These are phyloP conservation scores for Drosophila littoralis DNA, from an alignment of 1,140 invertebrate species.

Conservation along the genomic window DNA sequence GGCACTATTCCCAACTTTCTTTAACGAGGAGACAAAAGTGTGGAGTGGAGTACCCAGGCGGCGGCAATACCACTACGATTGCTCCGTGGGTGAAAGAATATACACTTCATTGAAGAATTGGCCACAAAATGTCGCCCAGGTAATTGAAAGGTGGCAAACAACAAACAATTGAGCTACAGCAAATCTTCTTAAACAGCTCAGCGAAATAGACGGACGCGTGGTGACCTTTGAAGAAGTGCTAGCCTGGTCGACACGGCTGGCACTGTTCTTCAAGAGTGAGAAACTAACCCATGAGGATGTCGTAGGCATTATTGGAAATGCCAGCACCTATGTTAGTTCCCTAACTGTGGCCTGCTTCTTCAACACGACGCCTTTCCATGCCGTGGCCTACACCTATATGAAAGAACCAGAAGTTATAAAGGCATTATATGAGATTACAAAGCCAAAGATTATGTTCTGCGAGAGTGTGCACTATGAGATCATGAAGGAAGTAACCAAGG, in stretches of 20 bases:
- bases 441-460: slow-evolving; percentile 75
- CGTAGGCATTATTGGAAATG: slow-evolving; percentile 62
- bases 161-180: slow-evolving; percentile 6
- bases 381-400: slow-evolving; percentile 60
- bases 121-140: slow-evolving; percentile 61
- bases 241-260: slow-evolving; percentile 50
- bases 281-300: slow-evolving; percentile 59
- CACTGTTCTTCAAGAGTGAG: slow-evolving; percentile 58
- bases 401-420: slow-evolving; percentile 54
- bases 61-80: slow-evolving; percentile 34
- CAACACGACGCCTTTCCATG: slow-evolving; percentile 62
- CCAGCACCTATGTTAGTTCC: slow-evolving; percentile 57
- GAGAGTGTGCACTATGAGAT: slow-evolving; percentile 58
- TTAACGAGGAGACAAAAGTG: slow-evolving; percentile 58
- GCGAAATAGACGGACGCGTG: slow-evolving; percentile 51
- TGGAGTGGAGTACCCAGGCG: slow-evolving; percentile 49
- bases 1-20: slow-evolving; percentile 57
- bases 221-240: slow-evolving; percentile 60
- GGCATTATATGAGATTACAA: slow-evolving; percentile 53
- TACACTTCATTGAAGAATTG: slow-evolving; percentile 42
- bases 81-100: slow-evolving; percentile 42
- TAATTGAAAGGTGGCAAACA: slow-evolving; percentile 9
- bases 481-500: slow-evolving; percentile 56
- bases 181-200: slow-evolving; percentile 35
- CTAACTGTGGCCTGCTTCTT: slow-evolving; percentile 61